Conservation (phyloP, 2,888 invertebrate genomes). For the Eilema caniola region DNA sequence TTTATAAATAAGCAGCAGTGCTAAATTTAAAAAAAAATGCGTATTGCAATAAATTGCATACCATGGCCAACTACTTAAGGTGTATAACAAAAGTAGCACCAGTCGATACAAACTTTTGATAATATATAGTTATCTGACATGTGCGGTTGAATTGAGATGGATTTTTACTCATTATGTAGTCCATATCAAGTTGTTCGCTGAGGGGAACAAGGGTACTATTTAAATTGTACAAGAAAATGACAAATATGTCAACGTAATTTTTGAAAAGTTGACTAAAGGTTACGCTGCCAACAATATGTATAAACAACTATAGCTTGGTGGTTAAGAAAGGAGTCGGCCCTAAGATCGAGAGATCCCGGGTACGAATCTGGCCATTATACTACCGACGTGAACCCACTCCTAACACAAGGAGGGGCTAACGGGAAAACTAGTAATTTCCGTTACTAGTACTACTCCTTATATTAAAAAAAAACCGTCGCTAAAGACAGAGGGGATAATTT, state of each 20-base stretch:
- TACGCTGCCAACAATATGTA: not conserved
- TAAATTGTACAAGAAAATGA: not conserved
- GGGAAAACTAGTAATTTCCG: too few relatives aligned
- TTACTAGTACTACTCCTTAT: too few relatives aligned
- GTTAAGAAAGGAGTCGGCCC: too few relatives aligned
- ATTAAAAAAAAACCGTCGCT: not conserved
- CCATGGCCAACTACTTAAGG: not conserved
- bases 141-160: not conserved
- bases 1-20: not conserved
- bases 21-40: not conserved
- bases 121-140: too few relatives aligned
- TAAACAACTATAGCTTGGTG: not conserved
- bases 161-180: not conserved
- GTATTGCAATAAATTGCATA: not conserved
- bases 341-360: too few relatives aligned
- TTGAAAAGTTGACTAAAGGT: too few relatives aligned
- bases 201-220: not conserved
- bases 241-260: too few relatives aligned
- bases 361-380: too few relatives aligned
- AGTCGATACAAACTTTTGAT: too few relatives aligned
- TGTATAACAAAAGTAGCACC: not conserved
- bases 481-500: not conserved
- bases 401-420: too few relatives aligned
- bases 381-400: too few relatives aligned
- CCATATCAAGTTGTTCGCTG: not conserved